Evolutionary conservation across 2,113 vertebrate species (phyloP), one percentile per base, ranked within the genome.

Genomic region (Zosterops pallidus): DNA sequence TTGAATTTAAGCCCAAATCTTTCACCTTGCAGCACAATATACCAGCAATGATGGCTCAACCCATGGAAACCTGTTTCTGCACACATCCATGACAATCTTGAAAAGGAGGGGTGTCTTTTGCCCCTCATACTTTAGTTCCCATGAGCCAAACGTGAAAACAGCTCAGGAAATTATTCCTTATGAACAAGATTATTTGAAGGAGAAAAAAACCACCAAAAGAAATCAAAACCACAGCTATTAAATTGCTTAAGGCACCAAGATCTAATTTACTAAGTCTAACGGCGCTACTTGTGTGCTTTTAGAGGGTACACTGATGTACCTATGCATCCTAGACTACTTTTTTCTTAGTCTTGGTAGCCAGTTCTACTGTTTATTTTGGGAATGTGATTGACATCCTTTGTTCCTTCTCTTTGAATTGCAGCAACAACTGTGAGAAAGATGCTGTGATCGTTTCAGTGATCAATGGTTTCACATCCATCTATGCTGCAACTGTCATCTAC

Each of bases 381-480:
- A 84, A 41, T 12, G 39, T 55, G 5, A 44, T 69, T 63, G 57
- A 82, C 75, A 81, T 57, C 23, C 28, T 11, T 20, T 76, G 7
- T 88, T 67, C 81, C 69, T 67, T 56, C 31, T 64, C 72, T 90
- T 82, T 88, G 26, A 79, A 92, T 72, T 81, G 16, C 94, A 99
- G 99, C 96, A 99, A 99, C 96, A 99, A 99, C 95, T 99, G 99
- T 67, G 99, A 99, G 97, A 98, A 94, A 96, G 99, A 99, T 26
- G 98, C 99, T 0, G 79, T 99, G 67, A 98, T 98, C 6, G 98
- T 99, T 90, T 99, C 99, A 22, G 31, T 99, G 87, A 98, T 99
- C 95, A 99, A 99, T 3, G 99, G 99, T 56, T 98, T 98, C 97
- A 99, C 99, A 2, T 99, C 99, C 0, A 87, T 99, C 68, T 99